Conservation (phyloP, 2,113 vertebrate genomes). For the Heterochromis multidens region DNA sequence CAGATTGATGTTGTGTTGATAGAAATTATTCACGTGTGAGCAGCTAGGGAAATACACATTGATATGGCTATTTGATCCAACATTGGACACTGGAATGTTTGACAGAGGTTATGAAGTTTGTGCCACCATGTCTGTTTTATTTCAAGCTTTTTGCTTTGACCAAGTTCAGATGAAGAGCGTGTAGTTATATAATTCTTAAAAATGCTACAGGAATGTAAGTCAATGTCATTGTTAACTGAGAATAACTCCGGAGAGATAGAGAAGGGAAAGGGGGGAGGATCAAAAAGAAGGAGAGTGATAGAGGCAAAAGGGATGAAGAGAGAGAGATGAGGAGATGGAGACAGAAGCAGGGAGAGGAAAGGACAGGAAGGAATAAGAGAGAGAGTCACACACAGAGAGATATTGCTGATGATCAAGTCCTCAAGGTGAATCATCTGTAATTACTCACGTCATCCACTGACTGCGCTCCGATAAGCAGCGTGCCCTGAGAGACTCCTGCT, state of each 20-base stretch:
- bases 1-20: slow-evolving; percentile 28
- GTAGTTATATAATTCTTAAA: slow-evolving; percentile 23
- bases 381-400: slow-evolving; percentile 32
- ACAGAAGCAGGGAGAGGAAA: not conserved
- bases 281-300: slow-evolving; percentile 10
- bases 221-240: slow-evolving; percentile 21
- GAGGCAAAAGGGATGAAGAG: not conserved
- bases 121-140: slow-evolving; percentile 25
- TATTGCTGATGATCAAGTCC: slow-evolving; percentile 76
- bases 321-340: not conserved
- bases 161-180: slow-evolving; percentile 11
- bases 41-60: slow-evolving; percentile 1
- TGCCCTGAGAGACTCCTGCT: slow-evolving; percentile 85
- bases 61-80: not conserved
- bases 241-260: slow-evolving; percentile 7
- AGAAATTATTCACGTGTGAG: slow-evolving; percentile 25
- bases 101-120: slow-evolving; percentile 19
- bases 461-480: slow-evolving; percentile 88
- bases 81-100: slow-evolving; percentile 28
- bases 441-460: slow-evolving; percentile 92
- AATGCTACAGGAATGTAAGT: slow-evolving; percentile 15
- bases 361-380: slow-evolving; percentile 15
- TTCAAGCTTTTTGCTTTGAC: slow-evolving; percentile 40
- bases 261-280: slow-evolving; percentile 15
- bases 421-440: slow-evolving; percentile 96